Percentiles rank a stretch among this genome's conserved stretches.
Conservation (phyloP, 2,797 vertebrate species). For the Silurus lanzhouensis region DNA sequence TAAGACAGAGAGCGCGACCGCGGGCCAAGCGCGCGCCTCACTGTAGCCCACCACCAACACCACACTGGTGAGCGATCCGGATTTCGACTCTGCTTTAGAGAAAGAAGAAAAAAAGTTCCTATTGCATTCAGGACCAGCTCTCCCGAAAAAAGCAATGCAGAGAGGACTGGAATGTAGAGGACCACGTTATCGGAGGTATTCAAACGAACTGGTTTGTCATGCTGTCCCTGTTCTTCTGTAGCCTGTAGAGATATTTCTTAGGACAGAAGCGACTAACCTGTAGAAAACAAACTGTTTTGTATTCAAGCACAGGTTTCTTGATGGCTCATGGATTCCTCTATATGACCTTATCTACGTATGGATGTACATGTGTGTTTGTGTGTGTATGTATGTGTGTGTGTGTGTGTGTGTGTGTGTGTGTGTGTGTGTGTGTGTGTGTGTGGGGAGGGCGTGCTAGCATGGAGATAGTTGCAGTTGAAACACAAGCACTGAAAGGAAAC, state of each 20-base stretch:
- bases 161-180: slow-evolving; percentile 34
- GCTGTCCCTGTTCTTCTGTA: slow-evolving; percentile 16
- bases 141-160: slow-evolving; percentile 37
- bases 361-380: not conserved
- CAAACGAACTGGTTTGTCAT: slow-evolving; percentile 34
- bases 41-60: slow-evolving; percentile 72
- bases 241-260: not conserved
- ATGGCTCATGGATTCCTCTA: slow-evolving; percentile 13
- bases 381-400: not conserved
- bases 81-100: slow-evolving; percentile 47
- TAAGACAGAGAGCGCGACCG: slow-evolving; percentile 84
- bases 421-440: not conserved
- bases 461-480: not conserved
- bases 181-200: slow-evolving; percentile 43
- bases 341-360: slow-evolving; percentile 14
- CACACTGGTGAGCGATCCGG: slow-evolving; percentile 60
- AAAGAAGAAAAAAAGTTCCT: not conserved
- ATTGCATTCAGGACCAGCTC: slow-evolving; percentile 31
- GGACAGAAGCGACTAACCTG: not conserved
- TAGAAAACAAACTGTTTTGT: slow-evolving; percentile 4
- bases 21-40: slow-evolving; percentile 76
- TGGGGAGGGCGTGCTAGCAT: not conserved
- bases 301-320: slow-evolving; percentile 22
- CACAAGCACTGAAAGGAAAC: not conserved
- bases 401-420: not conserved